Base-by-base conservation (phyloP, 2,888 invertebrate species). In the Aphelenchoides bicaudatus region DNA sequence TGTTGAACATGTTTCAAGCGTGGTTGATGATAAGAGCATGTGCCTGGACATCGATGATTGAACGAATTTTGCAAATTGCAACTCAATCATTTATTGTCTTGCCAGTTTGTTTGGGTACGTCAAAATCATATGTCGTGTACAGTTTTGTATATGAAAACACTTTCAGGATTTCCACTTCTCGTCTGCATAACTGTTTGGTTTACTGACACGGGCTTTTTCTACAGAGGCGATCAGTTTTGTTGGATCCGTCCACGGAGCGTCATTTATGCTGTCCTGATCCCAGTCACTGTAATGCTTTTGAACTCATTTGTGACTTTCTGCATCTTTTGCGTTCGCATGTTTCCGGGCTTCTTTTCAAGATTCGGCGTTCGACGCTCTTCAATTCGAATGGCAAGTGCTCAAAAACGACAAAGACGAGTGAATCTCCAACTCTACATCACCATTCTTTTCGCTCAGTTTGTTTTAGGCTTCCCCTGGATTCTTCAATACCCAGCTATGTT, bases 401-500 rank as follows among this genome's bases (percentile, higher is more conserved):
- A 19, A 8, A 43, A 43, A 8, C 23, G 23, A 19, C 16, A 43
- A n/a, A 10, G 43, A 43, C 23, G 16, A 10, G 43, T 6, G 43
- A 6, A n/a, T 10, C 8, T 43, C 23, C 43, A 43, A 43, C 23
- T 43, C 21, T 43, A 21, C 23, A n/a, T 43, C n/a, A 25, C 43
- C 10, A 25, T 43, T n/a, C 23, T 43, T 8, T 43, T 43, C 23
- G 43, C 43, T 62, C 70, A 71, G 53, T 59, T 71, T n/a, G 65
- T 65, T 0, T 59, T 71, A 23, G 72, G 72, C 39, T 47, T 68
- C 39, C 72, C 72, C 5, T 72, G 72, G 72, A 53, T 70, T n/a
- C 63, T 71, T 6, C 73, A 73, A 54, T 73, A 71, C 49, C 61
- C 67, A 16, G 66, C 73, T n/a, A 55, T 73, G 2, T 70, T 64